Percentiles rank a stretch among this genome's conserved stretches.
Evolutionary conservation across 2,888 invertebrate species (phyloP).

Genomic region (Lamellibrachia satsuma): DNA sequence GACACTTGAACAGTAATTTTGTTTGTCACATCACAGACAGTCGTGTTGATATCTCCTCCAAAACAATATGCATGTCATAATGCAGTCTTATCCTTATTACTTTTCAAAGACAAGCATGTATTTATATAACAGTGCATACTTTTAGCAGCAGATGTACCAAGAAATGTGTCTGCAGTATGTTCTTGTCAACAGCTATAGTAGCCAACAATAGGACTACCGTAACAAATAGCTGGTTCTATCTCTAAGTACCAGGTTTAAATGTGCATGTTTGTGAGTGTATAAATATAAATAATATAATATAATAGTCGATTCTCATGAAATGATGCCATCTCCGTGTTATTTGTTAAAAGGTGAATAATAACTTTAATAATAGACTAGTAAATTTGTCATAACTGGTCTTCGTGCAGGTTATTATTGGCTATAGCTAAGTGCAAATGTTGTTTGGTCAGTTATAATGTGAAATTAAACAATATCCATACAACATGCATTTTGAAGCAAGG

Average conservation of each 20-base stretch:
- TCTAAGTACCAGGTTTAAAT: neutral
- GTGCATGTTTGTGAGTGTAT: neutral
- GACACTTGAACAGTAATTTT: neutral
- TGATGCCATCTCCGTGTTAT: too few relatives aligned
- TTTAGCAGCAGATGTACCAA: neutral
- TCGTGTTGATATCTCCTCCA: neutral
- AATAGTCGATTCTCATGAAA: too few relatives aligned
- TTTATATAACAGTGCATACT: neutral
- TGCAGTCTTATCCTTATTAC: neutral
- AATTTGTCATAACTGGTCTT: too few relatives aligned
- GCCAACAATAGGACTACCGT: neutral
- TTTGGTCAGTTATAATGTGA: too few relatives aligned
- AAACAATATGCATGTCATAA: conserved; percentile 2
- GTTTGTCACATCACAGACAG: neutral
- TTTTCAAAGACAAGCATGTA: neutral
- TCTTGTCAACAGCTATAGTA: neutral
- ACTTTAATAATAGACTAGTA: too few relatives aligned
- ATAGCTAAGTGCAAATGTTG: too few relatives aligned
- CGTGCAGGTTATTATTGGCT: too few relatives aligned
- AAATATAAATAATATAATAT: neutral
- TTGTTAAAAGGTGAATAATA: too few relatives aligned
- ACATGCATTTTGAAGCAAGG: too few relatives aligned
- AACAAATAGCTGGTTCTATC: neutral
- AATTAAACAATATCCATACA: too few relatives aligned
- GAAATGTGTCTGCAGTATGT: neutral